Evolutionary conservation across 1,140 invertebrate genomes (phyloP).

Genomic region (Arion vulgaris): DNA sequence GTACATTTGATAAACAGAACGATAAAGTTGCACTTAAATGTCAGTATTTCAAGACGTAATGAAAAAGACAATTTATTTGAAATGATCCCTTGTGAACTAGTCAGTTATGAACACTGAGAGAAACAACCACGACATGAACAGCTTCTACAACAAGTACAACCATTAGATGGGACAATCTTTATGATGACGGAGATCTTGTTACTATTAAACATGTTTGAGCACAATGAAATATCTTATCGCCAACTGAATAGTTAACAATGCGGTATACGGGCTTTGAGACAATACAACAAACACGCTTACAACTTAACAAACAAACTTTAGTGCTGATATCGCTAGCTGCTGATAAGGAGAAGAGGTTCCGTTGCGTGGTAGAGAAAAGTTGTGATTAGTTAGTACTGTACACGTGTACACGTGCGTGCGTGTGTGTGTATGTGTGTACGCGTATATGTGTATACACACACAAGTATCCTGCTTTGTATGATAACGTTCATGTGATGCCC

Average conservation of each 20-base stretch:
- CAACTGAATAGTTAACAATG: not conserved
- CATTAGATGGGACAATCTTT: too few species aligned
- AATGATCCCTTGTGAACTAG: too few species aligned
- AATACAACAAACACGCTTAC: not conserved
- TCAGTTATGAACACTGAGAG: too few species aligned
- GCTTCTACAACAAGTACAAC: too few species aligned
- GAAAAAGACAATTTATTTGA: too few species aligned
- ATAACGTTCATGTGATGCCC: too few species aligned
- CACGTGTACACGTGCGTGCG: not conserved
- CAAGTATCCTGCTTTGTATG: too few species aligned
- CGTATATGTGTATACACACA: not conserved
- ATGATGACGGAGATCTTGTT: too few species aligned
- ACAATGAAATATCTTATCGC: not conserved
- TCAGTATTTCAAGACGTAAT: too few species aligned
- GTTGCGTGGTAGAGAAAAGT: not conserved
- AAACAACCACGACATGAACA: too few species aligned
- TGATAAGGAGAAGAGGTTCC: conserved; percentile 1
- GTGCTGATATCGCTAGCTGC: not conserved
- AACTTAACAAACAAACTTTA: not conserved
- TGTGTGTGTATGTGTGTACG: not conserved
- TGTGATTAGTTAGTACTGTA: not conserved
- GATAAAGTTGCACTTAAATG: too few species aligned
- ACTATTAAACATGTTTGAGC: not conserved
- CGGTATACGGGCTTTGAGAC: not conserved
- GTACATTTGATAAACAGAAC: too few species aligned